Conservation (phyloP, 2,797 vertebrate species). For the Epinephelus awoara region DNA sequence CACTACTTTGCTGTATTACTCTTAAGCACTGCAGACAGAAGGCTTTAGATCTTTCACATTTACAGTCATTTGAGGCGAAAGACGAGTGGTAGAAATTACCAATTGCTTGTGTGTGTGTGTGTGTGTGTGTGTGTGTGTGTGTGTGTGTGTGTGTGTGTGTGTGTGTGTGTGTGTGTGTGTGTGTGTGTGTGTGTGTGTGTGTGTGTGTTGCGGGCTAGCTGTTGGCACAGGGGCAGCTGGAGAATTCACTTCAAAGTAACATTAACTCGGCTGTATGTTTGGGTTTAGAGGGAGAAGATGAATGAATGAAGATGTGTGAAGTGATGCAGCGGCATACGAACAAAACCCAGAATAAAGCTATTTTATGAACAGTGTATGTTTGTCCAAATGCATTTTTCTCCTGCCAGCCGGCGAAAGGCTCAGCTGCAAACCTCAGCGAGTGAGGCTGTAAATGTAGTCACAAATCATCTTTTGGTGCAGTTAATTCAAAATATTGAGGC, state of each 20-base stretch:
- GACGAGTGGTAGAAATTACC: conserved; percentile 46
- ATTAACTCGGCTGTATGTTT: conserved; percentile 48
- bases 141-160: background rate
- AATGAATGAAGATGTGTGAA: conserved; percentile 28
- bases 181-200: conserved; percentile 24
- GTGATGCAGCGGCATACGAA: conserved; percentile 6
- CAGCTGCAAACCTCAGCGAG: conserved; percentile 14
- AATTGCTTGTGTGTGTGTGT: background rate
- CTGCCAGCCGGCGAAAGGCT: conserved; percentile 2
- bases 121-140: conserved; percentile 36
- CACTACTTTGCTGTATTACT: conserved; percentile 38
- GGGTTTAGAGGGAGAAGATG: conserved; percentile 22
- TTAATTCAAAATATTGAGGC: conserved; percentile 21
- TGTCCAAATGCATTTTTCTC: conserved; percentile 22
- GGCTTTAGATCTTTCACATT: conserved; percentile 60
- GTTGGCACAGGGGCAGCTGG: conserved; percentile 49
- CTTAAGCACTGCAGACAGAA: conserved; percentile 32
- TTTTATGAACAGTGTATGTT: conserved; percentile 5
- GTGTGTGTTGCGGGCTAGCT: conserved; percentile 33
- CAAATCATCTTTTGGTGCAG: conserved; percentile 20
- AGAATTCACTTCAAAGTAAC: conserved; percentile 61
- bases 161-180: conserved; percentile 12
- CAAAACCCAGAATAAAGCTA: conserved; percentile 1
- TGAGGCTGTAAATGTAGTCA: conserved; percentile 12
- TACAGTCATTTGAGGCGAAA: conserved; percentile 32